Percentiles rank a stretch among this genome's conserved stretches.
Conservation (phyloP, 1,140 invertebrate species). For the Bombus impatiens region DNA sequence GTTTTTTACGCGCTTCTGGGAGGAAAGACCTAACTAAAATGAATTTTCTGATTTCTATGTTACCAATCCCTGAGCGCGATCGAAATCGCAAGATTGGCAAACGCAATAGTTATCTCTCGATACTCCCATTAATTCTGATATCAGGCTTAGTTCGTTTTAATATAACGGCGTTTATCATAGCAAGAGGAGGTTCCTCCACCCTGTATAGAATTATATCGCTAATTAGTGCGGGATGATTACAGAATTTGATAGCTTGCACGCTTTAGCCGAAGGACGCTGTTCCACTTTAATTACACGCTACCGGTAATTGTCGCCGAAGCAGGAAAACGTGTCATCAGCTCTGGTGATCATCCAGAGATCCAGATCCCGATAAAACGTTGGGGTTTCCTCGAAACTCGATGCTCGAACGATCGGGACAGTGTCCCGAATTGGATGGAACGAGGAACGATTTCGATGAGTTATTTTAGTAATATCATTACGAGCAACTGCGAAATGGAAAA, state of each 20-base stretch:
- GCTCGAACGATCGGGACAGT: background rate
- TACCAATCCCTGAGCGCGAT: background rate
- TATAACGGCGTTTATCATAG: background rate
- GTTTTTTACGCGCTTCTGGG: background rate
- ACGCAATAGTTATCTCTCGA: background rate
- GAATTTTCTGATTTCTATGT: background rate
- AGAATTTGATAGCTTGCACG: constrained; percentile 8
- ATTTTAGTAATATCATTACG: constrained; percentile 21
- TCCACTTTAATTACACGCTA: background rate
- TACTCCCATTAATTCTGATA: background rate
- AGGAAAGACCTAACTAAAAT: background rate
- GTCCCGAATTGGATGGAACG: background rate
- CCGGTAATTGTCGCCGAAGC: background rate
- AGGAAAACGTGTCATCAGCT: constrained; percentile 9
- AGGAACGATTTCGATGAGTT: constrained; percentile 14
- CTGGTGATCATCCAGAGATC: background rate
- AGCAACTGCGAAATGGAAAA: constrained; percentile 3
- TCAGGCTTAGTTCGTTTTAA: background rate
- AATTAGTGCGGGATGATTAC: background rate
- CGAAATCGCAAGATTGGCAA: background rate
- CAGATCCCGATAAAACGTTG: background rate
- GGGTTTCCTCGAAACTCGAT: background rate
- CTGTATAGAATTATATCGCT: background rate
- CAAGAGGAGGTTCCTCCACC: background rate
- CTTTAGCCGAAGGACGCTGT: background rate